phyloP scores from a whole-genome alignment of 2,888 invertebrate species.

The Xanthia icteritia region DNA sequence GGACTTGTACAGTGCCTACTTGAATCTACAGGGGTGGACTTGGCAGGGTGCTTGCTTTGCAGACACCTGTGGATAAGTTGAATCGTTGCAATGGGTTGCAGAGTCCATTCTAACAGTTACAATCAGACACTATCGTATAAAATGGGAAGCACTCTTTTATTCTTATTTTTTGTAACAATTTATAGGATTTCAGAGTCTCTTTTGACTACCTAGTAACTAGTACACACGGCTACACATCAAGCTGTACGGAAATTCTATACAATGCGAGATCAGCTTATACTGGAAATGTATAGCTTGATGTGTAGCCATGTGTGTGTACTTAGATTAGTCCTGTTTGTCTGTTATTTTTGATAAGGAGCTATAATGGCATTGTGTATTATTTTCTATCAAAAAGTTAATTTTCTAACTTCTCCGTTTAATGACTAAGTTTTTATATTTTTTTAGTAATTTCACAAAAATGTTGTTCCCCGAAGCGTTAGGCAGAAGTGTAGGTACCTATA shows the following conservation, averaged over 20 bases:
- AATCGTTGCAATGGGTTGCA: conserved; percentile 20
- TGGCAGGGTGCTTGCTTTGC: conserved; percentile 15
- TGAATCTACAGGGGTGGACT: background rate
- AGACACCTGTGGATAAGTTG: conserved; percentile 39
- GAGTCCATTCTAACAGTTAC: background rate
- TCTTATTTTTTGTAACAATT: background rate
- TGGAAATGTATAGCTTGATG: too few species aligned
- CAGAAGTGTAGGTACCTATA: too few species aligned
- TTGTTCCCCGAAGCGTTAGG: too few species aligned
- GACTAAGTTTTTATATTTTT: too few species aligned
- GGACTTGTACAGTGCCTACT: background rate
- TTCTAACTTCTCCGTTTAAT: background rate
- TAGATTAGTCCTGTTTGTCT: background rate
- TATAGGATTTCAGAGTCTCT: background rate
- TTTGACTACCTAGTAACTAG: background rate
- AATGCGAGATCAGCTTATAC: too few species aligned
- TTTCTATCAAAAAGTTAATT: background rate
- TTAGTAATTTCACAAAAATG: background rate
- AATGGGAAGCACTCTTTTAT: background rate
- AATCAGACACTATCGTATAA: background rate
- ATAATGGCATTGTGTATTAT: background rate
- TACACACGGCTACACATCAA: too few species aligned
- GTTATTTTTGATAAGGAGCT: background rate
- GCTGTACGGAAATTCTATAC: too few species aligned
- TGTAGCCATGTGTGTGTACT: too few species aligned